These are phyloP conservation scores for Drosophila tristis DNA, from an alignment of 1,140 invertebrate genomes.

Conservation along the genomic window DNA sequence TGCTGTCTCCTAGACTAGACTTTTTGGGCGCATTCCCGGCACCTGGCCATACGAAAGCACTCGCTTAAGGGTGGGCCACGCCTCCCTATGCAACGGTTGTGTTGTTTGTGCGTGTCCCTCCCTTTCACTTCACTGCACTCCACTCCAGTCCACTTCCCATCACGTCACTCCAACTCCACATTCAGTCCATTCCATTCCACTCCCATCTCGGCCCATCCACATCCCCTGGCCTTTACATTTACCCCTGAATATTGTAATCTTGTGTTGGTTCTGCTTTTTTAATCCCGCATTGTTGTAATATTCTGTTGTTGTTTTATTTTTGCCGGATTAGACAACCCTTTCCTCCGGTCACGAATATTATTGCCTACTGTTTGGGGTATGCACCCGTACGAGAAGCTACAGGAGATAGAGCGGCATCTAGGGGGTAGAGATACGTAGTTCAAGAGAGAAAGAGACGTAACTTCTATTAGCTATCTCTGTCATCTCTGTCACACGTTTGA, in stretches of 20 bases:
- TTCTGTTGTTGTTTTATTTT: slow-evolving; percentile 50
- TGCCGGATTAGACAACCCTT: slow-evolving; percentile 53
- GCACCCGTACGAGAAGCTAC: background rate
- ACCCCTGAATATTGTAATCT: slow-evolving; percentile 50
- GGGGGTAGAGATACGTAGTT: no score
- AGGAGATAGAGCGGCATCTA: background rate
- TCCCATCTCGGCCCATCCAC: slow-evolving; percentile 3
- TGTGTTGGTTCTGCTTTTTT: slow-evolving; percentile 65
- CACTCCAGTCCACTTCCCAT: background rate
- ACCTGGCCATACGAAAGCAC: slow-evolving; percentile 4
- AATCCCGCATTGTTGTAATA: slow-evolving; percentile 69
- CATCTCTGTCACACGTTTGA: no score
- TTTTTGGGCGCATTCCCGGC: slow-evolving; percentile 18
- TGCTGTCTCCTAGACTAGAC: slow-evolving; percentile 5
- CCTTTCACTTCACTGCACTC: no score
- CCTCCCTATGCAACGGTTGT: no score
- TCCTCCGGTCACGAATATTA: background rate
- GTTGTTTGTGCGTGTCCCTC: no score
- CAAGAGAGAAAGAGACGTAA: slow-evolving; percentile 1
- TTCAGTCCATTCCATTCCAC: background rate
- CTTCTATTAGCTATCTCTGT: background rate
- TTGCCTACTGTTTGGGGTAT: slow-evolving; percentile 37
- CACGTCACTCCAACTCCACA: background rate
- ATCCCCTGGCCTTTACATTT: slow-evolving; percentile 8
- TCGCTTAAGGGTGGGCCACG: slow-evolving; percentile 35